Evolutionary conservation across 2,888 invertebrate genomes (phyloP).

Genomic region (Bimastos eiseni): DNA sequence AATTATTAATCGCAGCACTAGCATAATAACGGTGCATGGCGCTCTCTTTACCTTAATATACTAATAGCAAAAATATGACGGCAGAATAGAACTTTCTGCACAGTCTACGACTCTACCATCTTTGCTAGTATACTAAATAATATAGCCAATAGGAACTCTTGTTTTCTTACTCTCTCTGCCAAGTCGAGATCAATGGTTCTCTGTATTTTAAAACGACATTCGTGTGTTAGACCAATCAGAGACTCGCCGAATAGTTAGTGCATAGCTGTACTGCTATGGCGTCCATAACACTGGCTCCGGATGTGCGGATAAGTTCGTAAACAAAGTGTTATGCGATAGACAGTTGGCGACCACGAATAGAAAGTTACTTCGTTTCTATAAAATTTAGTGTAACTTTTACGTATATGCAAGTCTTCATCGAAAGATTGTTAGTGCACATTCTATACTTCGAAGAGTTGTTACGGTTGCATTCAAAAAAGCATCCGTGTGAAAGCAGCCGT

Average conservation of each 20-base stretch:
- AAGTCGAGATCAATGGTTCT: too few species aligned
- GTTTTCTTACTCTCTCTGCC: too few species aligned
- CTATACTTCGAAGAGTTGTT: not conserved
- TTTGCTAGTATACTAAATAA: too few species aligned
- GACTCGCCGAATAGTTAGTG: not conserved
- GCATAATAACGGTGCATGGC: too few species aligned
- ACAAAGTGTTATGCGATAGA: not conserved
- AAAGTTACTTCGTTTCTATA: not conserved
- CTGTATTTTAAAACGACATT: not conserved
- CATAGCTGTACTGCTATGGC: not conserved
- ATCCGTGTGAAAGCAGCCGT: not conserved
- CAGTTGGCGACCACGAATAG: not conserved
- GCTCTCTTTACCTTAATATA: too few species aligned
- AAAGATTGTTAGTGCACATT: not conserved
- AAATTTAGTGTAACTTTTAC: not conserved
- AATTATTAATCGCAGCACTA: too few species aligned
- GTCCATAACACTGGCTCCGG: not conserved
- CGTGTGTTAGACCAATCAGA: not conserved
- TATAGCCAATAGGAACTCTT: too few species aligned
- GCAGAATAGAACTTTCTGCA: too few species aligned
- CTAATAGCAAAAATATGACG: too few species aligned
- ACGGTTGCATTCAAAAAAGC: not conserved
- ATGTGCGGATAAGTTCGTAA: slow-evolving; percentile 2
- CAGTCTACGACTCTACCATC: too few species aligned
- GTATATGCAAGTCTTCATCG: not conserved